Percentiles rank a stretch among this genome's conserved stretches.
phyloP scores from a whole-genome alignment of 1,140 invertebrate species.

The Meloidogyne exigua region DNA sequence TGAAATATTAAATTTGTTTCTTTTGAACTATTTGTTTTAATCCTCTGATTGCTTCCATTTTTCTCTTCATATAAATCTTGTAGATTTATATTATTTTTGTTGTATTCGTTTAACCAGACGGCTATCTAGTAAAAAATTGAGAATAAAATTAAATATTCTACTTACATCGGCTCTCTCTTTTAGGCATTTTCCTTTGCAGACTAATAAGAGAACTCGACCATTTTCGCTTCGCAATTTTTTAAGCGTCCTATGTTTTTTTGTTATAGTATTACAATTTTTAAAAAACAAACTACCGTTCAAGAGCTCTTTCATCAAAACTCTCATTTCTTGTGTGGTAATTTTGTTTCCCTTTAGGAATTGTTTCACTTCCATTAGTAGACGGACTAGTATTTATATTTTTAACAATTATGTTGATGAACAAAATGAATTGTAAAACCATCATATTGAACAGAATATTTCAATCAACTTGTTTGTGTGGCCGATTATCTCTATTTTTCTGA shows the following conservation, averaged over 20 bases:
- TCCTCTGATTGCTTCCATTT: background rate
- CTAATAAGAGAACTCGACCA: conserved; percentile 40
- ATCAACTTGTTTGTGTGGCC: background rate
- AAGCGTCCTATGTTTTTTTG: conserved; percentile 17
- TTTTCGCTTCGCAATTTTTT: conserved; percentile 29
- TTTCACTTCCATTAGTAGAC: background rate
- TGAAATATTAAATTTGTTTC: conserved; percentile 33
- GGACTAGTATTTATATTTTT: background rate
- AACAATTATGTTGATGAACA: conserved; percentile 1
- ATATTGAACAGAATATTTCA: background rate
- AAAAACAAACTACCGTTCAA: background rate
- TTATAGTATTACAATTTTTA: background rate
- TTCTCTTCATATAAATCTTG: conserved; percentile 21
- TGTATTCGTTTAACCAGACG: conserved; percentile 44
- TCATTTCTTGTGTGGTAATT: background rate
- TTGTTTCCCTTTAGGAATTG: background rate
- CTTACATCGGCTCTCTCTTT: conserved; percentile 38
- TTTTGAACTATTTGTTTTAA: background rate
- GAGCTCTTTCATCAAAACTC: background rate
- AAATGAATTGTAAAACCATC: background rate
- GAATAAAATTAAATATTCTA: background rate
- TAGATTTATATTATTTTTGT: conserved; percentile 25
- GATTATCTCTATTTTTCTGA: no score
- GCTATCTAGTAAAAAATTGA: conserved; percentile 25
- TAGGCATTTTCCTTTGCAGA: conserved; percentile 39